A percentile compares a stretch with the other conserved stretches of the same genome.
Conservation (phyloP, 2,797 vertebrate genomes). For the Argentina silus region DNA sequence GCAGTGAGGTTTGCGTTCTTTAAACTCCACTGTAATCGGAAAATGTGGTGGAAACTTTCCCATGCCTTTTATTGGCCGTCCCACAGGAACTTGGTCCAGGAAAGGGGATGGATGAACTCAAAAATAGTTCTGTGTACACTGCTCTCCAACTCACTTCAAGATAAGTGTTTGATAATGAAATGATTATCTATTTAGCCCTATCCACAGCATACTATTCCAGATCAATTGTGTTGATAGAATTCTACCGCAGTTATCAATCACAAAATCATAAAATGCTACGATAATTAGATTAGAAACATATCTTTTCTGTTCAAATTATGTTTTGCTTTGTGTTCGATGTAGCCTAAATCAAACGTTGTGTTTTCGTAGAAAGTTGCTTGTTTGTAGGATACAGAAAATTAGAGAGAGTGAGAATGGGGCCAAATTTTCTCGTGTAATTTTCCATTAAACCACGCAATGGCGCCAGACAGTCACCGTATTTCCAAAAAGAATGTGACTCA, state of each 20-base stretch:
- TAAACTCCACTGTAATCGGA: slow-evolving; percentile 64
- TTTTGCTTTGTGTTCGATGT: background rate
- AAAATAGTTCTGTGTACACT: slow-evolving; percentile 48
- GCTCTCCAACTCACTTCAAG: background rate
- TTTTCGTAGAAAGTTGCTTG: background rate
- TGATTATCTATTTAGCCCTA: background rate
- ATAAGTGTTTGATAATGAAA: background rate
- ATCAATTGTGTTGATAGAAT: too few species aligned
- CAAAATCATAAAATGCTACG: too few species aligned
- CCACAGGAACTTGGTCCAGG: slow-evolving; percentile 79
- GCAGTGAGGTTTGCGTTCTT: slow-evolving; percentile 36
- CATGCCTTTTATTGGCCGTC: slow-evolving; percentile 72
- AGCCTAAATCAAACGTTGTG: background rate
- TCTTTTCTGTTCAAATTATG: too few species aligned
- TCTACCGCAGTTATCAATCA: too few species aligned
- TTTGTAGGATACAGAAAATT: background rate
- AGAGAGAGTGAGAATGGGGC: background rate
- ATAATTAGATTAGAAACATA: background rate
- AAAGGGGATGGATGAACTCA: slow-evolving; percentile 74
- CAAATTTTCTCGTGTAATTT: slow-evolving; percentile 46
- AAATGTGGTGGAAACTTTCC: slow-evolving; percentile 77
- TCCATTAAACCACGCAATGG: slow-evolving; percentile 54
- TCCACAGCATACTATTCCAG: background rate
- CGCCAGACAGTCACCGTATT: slow-evolving; percentile 62
- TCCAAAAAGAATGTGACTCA: slow-evolving; percentile 5